Percentiles rank a stretch among this genome's conserved stretches.
These are phyloP conservation scores for Tragopan temminckii DNA, from an alignment of 2,797 vertebrate species.

Conservation along the genomic window DNA sequence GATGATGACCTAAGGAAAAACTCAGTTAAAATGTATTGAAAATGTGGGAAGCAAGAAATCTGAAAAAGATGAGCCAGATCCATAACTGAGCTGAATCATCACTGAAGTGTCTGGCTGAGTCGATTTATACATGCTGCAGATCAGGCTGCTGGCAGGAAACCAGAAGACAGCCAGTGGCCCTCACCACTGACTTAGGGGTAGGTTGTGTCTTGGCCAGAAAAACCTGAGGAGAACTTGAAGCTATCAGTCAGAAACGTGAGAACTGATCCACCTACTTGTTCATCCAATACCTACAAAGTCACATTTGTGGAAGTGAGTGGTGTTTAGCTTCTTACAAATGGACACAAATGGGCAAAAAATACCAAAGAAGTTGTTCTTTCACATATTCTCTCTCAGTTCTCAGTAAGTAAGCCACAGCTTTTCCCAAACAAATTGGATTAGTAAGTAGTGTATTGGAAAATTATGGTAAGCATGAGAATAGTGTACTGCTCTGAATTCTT, in stretches of 20 bases:
- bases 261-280: background rate
- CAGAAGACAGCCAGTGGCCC: background rate
- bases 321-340: background rate
- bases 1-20: conserved; percentile 13
- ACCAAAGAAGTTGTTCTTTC: background rate
- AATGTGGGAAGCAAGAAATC: conserved; percentile 8
- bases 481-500: background rate
- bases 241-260: background rate
- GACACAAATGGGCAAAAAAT: background rate
- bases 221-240: background rate
- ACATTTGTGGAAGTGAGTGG: background rate
- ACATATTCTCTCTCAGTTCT: background rate
- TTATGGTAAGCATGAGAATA: background rate
- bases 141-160: background rate
- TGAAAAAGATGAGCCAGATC: background rate
- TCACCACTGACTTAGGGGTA: background rate
- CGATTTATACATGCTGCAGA: background rate
- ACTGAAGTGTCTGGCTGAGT: background rate
- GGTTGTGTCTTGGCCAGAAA: background rate
- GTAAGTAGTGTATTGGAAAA: background rate
- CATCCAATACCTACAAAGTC: background rate
- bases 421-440: background rate
- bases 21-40: background rate
- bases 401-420: background rate
- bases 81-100: background rate